Conservation (phyloP, 2,113 vertebrate species). For the Vombatus ursinus region DNA sequence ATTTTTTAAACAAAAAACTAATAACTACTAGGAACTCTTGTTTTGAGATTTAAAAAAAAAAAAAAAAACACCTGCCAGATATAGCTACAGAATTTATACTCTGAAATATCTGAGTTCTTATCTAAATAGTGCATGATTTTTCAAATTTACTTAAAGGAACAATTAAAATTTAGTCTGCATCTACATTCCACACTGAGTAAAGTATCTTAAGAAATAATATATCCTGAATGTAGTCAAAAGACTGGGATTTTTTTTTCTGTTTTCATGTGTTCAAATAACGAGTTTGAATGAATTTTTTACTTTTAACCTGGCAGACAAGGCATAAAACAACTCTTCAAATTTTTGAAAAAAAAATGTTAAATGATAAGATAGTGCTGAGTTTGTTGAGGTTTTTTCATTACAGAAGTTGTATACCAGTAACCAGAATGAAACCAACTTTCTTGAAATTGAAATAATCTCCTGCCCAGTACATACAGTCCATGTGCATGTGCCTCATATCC, state of each 20-base stretch:
- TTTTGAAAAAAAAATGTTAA: slow-evolving; percentile 7
- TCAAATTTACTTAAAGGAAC: not conserved
- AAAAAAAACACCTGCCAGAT: not conserved
- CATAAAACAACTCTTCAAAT: slow-evolving; percentile 1
- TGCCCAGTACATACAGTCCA: not conserved
- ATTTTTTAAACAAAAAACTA: not conserved
- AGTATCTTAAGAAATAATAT: not conserved
- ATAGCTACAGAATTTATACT: not conserved
- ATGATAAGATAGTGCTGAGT: not conserved
- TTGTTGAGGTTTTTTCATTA: slow-evolving; percentile 11
- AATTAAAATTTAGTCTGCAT: not conserved
- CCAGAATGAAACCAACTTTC: slow-evolving; percentile 22
- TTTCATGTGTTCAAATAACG: not conserved
- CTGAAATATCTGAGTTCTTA: not conserved
- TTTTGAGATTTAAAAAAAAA: not conserved
- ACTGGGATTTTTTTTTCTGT: not conserved
- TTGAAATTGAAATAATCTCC: slow-evolving; percentile 8
- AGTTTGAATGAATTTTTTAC: not conserved
- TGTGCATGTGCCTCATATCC: not conserved
- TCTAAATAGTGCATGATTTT: not conserved
- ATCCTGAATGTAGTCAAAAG: not conserved
- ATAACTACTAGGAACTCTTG: not conserved
- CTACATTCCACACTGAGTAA: not conserved
- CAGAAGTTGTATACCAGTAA: slow-evolving; percentile 15
- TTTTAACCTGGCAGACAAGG: not conserved